Evolutionary conservation across 2,888 invertebrate genomes (phyloP), one percentile per base, ranked within the genome.

Genomic region (Hypercompe scribonia): DNA sequence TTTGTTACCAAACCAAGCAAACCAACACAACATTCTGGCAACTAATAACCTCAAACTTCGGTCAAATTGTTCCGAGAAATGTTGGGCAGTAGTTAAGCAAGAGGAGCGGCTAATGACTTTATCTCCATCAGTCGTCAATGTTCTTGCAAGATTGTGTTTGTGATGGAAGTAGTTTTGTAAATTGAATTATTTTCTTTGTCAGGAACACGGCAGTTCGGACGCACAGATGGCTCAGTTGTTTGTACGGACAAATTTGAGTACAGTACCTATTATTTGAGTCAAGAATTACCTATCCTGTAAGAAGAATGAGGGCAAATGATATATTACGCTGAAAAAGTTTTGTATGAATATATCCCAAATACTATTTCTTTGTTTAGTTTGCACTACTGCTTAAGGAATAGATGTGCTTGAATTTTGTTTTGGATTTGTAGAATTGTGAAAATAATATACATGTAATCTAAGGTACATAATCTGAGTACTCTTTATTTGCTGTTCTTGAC

Each of bases 31-130:
- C 24, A 46, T 33, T 66, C 31, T 21, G 33, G 0, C 24, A 66
- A 66, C 66, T 66, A 46, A 66, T 66, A 66, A 66, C 33, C 31
- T 31, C 66, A 66, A 68, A 54, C 34, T 68, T 68, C 2, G 68
- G 54, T n/a, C 54, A 34, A 54, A 71, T 67, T 34, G 42, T 61
- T 67, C 50, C 11, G 21, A 42, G 66, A 33, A 71, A 58, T 67
- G 66, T 66, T 65, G 15, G 50, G 21, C 21, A 65, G 31, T 66
- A 66, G 58, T 71, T 58, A 31, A n/a, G 31, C 3, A 31, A 65
- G 33, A 46, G 42, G 65, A 42, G 31, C 65, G 46, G 3, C 66
- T 66, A 66, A 58, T 39, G 58, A 36, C 36, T 61, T n/a, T 28
- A 58, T 28, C 36, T 58, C 61, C 39, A 39, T 68, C 36, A 68